Base-by-base conservation (phyloP, 53 echinoderm and acorn worm species). In the Arbacia lixula region DNA sequence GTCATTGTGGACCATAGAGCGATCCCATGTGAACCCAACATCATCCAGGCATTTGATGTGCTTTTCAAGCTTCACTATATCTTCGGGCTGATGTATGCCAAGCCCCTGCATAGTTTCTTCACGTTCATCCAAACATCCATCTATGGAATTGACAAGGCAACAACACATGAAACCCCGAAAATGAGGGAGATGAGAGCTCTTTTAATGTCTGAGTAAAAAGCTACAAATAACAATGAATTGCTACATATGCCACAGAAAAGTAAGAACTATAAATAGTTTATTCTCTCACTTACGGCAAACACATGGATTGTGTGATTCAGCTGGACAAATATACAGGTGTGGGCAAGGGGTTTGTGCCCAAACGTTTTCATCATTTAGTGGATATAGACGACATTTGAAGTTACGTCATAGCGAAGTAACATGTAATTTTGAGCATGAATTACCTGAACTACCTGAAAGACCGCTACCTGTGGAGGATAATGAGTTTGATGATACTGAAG, bases 401-500 rank as follows among this genome's bases (percentile, higher is more conserved):
- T 49, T 17, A 17, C 50, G 17, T 49, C 12, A 49, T 14, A 1
- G 12, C 17, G n/a, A n/a, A n/a, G n/a, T n/a, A n/a, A n/a, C n/a
- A n/a, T n/a, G n/a, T n/a, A n/a, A n/a, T n/a, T n/a, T n/a, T n/a
- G n/a, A n/a, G n/a, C n/a, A n/a, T n/a, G n/a, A n/a, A n/a, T n/a
- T n/a, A n/a, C n/a, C n/a, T n/a, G n/a, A n/a, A n/a, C n/a, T n/a
- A n/a, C n/a, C n/a, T n/a, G n/a, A n/a, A n/a, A n/a, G n/a, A n/a
- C n/a, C n/a, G n/a, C n/a, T n/a, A n/a, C n/a, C n/a, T n/a, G n/a
- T n/a, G n/a, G n/a, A n/a, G n/a, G n/a, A n/a, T n/a, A 49, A 49
- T 49, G 17, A 49, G 12, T 49, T 14, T 49, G 12, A 49, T 73
- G 52, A 76, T 76, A 40, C 53, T 55, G 58, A 42, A 79, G 76